Evolutionary conservation across 2,888 invertebrate genomes (phyloP), one percentile per base, ranked within the genome.

Genomic region (Drosophila lutescens): DNA sequence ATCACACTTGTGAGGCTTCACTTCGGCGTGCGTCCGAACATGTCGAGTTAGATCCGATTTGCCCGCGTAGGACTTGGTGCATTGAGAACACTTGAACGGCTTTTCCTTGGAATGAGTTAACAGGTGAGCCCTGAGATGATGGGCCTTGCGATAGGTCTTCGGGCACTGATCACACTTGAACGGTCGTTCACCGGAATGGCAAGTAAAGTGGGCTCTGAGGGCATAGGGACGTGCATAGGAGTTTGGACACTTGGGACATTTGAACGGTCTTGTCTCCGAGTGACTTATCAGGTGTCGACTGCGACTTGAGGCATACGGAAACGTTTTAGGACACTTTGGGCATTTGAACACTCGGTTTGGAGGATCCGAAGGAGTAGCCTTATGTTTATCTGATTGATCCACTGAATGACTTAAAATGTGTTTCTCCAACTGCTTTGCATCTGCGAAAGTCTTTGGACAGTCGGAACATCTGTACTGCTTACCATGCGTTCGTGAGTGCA

Each of bases 211-310:
- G 47, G 5, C 10, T 15, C 47, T 15, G 12, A 47, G 30, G 2
- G 47, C 30, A 15, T 47, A 15, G 30, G 47, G 47, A 30, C 47
- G 30, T 5, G 47, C 47, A 12, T 30, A 47, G 6, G 47, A 47
- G 15, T 47, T 47, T 0, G 47, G 47, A 12, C 47, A 47, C n/a
- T 30, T 10, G 3, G 47, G 47, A 7, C 47, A 47, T 4, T 47
- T 30, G 9, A 17, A 47, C 10, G 47, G 47, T 1, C 47, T 12
- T 12, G 0, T 17, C 12, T 47, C 15, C 15, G 15, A 26, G 34
- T 49, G 32, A 32, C 32, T 32, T 1, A 49, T 0, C 4, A 47
- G 6, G 10, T 47, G 47, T 6, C 30, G 47, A 47, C 30, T 47
- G 12, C 47, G 17, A 30, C 47, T 32, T 0, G 47, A 47, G 15